A percentile compares a stretch with the other conserved stretches of the same genome.
phyloP scores from a whole-genome alignment of 2,888 invertebrate species.

The Acronicta alni region DNA sequence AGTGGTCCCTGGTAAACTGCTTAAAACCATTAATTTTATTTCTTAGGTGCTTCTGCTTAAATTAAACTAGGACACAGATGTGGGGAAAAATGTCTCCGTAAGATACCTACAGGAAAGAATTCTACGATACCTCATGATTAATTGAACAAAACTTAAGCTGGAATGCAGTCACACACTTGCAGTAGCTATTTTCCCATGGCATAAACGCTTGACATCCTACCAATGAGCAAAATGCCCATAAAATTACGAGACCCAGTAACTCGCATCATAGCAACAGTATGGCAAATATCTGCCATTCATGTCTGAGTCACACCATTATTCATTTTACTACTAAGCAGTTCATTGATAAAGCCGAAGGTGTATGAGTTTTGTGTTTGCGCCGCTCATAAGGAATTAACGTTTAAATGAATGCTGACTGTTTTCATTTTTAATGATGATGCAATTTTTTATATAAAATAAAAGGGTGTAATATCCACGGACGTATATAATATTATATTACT shows the following conservation, averaged over 20 bases:
- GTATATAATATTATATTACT: too few relatives aligned
- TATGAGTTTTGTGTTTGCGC: constrained; percentile 28
- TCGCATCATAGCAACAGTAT: constrained; percentile 36
- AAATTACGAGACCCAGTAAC: constrained; percentile 42
- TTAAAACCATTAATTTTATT: too few relatives aligned
- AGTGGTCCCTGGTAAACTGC: too few relatives aligned
- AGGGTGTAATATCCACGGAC: too few relatives aligned
- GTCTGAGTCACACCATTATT: constrained; percentile 57
- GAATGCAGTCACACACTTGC: neutral
- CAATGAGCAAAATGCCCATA: constrained; percentile 32
- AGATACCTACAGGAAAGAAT: too few relatives aligned
- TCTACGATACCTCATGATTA: too few relatives aligned
- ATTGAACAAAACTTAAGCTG: too few relatives aligned
- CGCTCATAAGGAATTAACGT: constrained; percentile 29
- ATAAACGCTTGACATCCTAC: constrained; percentile 11
- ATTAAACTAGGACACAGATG: too few relatives aligned
- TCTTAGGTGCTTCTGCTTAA: too few relatives aligned
- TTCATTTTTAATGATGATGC: neutral
- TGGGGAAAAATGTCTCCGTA: too few relatives aligned
- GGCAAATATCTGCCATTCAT: constrained; percentile 44
- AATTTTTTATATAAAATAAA: too few relatives aligned
- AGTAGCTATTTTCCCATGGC: constrained; percentile 15
- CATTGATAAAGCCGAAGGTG: constrained; percentile 53
- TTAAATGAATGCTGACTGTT: neutral
- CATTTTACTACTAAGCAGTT: constrained; percentile 51